phyloP scores from a whole-genome alignment of 2,797 vertebrate species.

The Tragelaphus eurycerus region DNA sequence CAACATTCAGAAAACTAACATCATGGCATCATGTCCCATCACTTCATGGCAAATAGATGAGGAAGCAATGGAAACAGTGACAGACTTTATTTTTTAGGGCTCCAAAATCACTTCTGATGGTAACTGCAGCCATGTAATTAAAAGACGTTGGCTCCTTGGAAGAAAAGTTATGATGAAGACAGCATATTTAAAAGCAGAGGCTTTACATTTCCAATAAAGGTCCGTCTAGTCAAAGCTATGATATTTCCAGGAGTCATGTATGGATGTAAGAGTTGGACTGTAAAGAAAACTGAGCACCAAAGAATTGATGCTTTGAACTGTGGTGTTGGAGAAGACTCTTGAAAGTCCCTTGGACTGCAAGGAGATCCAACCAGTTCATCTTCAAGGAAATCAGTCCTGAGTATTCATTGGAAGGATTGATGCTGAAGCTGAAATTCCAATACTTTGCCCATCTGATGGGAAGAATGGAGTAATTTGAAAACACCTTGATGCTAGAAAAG shows the following conservation, averaged over 20 bases:
- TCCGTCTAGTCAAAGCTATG: not conserved
- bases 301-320: not conserved
- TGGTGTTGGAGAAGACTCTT: not conserved
- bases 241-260: not conserved
- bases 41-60: not conserved
- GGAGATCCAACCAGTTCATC: not conserved
- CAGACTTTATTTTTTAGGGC: not conserved
- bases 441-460: not conserved
- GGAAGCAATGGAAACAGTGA: not conserved
- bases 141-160: not conserved
- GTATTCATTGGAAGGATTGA: not conserved
- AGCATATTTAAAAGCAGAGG: not conserved
- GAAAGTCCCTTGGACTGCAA: not conserved
- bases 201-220: not conserved
- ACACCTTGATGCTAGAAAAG: not conserved
- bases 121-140: not conserved
- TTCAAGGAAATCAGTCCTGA: not conserved
- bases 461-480: not conserved
- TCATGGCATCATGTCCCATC: not conserved
- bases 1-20: not conserved
- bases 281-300: not conserved
- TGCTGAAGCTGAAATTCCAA: not conserved
- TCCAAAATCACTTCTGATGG: not conserved
- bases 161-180: not conserved
- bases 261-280: not conserved